Conservation (phyloP, 1,140 invertebrate genomes). For the Drosophila obscura region DNA sequence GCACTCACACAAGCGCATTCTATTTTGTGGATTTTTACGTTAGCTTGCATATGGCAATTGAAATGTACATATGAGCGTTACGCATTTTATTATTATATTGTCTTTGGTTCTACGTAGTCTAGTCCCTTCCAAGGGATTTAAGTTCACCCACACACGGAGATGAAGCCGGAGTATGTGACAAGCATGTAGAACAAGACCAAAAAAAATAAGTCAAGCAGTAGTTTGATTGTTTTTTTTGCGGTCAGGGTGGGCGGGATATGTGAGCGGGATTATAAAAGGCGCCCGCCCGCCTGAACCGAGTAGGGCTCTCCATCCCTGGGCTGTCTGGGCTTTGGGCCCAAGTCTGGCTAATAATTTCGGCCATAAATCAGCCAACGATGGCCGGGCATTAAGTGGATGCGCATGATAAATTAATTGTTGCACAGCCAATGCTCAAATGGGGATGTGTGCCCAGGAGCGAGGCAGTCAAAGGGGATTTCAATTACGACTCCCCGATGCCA, state of each 20-base stretch:
- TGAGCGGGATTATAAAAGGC: conserved; percentile 55
- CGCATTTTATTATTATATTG: too few relatives aligned
- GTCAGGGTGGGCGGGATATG: conserved; percentile 6
- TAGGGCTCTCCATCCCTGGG: conserved; percentile 1
- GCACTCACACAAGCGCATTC: too few relatives aligned
- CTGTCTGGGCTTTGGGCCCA: conserved; percentile 32
- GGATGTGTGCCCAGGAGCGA: conserved; percentile 38
- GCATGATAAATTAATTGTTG: conserved; percentile 77
- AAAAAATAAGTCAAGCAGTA: conserved; percentile 53
- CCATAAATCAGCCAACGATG: conserved; percentile 75
- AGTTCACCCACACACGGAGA: conserved; percentile 6
- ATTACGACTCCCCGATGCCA: conserved; percentile 33
- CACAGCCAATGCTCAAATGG: conserved; percentile 3
- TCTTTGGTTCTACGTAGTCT: not conserved
- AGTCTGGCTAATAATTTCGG: conserved; percentile 65
- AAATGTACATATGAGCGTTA: too few relatives aligned
- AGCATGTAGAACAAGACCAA: conserved; percentile 48
- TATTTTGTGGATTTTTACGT: too few relatives aligned
- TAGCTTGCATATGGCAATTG: too few relatives aligned
- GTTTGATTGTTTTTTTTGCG: conserved; percentile 64
- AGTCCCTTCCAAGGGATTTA: conserved; percentile 31
- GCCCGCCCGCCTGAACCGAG: conserved; percentile 6
- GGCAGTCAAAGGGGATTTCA: conserved; percentile 54
- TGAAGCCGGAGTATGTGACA: conserved; percentile 55
- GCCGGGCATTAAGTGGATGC: conserved; percentile 66